A percentile compares a stretch with the other conserved stretches of the same genome.
Evolutionary conservation across 2,113 vertebrate species (phyloP).

Genomic region (Coturnix japonica): DNA sequence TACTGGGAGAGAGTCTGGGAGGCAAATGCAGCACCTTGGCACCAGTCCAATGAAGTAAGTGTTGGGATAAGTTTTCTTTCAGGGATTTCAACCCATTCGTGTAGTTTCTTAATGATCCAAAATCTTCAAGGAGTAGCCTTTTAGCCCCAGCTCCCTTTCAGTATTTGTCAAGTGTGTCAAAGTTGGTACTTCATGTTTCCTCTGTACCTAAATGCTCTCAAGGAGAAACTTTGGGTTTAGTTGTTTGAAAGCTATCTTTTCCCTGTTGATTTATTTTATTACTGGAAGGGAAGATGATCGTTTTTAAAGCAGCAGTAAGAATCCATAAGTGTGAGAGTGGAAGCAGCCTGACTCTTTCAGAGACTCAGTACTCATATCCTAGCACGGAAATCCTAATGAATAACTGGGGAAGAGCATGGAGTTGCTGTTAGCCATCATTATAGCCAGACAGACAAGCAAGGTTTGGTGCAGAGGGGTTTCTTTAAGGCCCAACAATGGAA

Average conservation of each 20-base stretch:
- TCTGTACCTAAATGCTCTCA: background rate
- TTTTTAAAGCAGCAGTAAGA: background rate
- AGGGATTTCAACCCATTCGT: slow-evolving; percentile 43
- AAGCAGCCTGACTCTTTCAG: background rate
- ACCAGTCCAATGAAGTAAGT: background rate
- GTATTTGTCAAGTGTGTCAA: slow-evolving; percentile 40
- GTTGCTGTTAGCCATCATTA: background rate
- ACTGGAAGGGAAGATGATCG: background rate
- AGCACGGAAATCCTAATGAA: background rate
- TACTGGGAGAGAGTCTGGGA: background rate
- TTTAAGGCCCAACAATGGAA: background rate
- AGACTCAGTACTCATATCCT: background rate
- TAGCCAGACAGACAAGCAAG: background rate
- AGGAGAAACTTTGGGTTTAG: background rate
- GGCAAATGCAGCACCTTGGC: background rate
- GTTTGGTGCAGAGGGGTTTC: background rate
- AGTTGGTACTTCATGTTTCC: background rate
- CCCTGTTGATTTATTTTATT: background rate
- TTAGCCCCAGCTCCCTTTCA: slow-evolving; percentile 32
- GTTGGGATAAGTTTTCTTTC: slow-evolving; percentile 52
- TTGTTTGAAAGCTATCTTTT: background rate
- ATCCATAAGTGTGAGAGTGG: background rate
- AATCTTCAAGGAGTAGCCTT: slow-evolving; percentile 33
- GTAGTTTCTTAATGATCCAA: slow-evolving; percentile 45
- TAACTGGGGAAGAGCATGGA: background rate